These are phyloP conservation scores for Cyphomyrus discorhynchus DNA, from an alignment of 2,113 vertebrate species.

Conservation along the genomic window DNA sequence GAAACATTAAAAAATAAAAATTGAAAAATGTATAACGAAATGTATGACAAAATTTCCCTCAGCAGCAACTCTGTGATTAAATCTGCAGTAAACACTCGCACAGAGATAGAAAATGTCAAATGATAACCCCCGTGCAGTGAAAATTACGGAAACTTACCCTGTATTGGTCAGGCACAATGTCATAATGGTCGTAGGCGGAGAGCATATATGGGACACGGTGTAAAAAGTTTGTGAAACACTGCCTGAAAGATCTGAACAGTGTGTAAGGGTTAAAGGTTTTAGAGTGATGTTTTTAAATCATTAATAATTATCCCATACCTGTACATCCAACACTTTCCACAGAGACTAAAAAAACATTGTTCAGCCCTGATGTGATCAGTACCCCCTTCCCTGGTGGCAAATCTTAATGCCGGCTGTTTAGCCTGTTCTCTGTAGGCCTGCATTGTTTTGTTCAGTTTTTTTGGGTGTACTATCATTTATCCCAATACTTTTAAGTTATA, in stretches of 20 bases:
- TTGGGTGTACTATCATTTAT: no score
- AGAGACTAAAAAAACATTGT: not conserved
- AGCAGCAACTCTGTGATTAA: not conserved
- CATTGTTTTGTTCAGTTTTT: not conserved
- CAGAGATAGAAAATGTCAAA: not conserved
- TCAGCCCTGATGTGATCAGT: not conserved
- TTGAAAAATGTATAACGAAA: not conserved
- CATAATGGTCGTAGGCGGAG: no score
- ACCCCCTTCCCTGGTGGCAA: no score
- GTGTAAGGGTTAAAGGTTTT: not conserved
- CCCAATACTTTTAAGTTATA: not conserved
- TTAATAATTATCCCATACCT: no score
- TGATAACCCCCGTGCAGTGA: not conserved
- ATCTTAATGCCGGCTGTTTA: not conserved
- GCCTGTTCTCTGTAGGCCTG: not conserved
- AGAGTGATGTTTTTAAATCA: not conserved
- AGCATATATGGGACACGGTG: no score
- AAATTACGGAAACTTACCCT: not conserved
- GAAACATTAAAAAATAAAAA: not conserved
- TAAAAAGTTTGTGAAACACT: no score
- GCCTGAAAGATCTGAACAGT: no score
- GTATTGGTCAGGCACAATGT: not conserved
- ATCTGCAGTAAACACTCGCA: not conserved
- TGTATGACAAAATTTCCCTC: not conserved
- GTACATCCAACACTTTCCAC: no score